A percentile compares a stretch with the other conserved stretches of the same genome.
phyloP scores from a whole-genome alignment of 2,888 invertebrate species.

The Mesorhabditis belari region DNA sequence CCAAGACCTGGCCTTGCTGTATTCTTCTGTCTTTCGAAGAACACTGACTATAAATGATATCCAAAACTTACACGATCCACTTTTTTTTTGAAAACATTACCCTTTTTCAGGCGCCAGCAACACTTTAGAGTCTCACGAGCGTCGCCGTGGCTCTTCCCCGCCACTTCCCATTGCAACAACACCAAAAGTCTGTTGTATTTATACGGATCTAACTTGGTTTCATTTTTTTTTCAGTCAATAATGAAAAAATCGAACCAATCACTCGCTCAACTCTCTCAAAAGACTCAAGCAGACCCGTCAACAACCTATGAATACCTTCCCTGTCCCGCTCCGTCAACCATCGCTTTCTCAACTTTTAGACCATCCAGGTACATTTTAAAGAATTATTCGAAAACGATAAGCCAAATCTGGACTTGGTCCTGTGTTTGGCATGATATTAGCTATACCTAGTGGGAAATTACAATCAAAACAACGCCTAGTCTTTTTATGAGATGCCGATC shows the following conservation, averaged over 20 bases:
- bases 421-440: too few relatives aligned
- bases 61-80: neutral
- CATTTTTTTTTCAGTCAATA: neutral
- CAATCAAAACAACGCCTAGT: too few relatives aligned
- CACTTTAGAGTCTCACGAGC: neutral
- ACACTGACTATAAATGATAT: too few relatives aligned
- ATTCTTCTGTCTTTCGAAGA: too few relatives aligned
- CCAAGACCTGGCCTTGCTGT: too few relatives aligned
- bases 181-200: too few relatives aligned
- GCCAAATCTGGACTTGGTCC: too few relatives aligned
- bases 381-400: too few relatives aligned
- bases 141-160: neutral
- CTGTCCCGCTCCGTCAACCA: conserved; percentile 13
- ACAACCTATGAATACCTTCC: conserved; percentile 28
- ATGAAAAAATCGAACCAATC: neutral
- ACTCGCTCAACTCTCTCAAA: neutral
- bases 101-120: neutral
- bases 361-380: neutral
- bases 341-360: conserved; percentile 22
- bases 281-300: conserved; percentile 1
- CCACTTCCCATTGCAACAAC: neutral
- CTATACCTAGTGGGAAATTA: too few relatives aligned
- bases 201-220: too few relatives aligned
- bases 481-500: too few relatives aligned
- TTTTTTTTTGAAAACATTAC: too few relatives aligned